Evolutionary conservation across 35 echinoderm and acorn worm genomes (phyloP).

Genomic region (Lytechinus pictus): DNA sequence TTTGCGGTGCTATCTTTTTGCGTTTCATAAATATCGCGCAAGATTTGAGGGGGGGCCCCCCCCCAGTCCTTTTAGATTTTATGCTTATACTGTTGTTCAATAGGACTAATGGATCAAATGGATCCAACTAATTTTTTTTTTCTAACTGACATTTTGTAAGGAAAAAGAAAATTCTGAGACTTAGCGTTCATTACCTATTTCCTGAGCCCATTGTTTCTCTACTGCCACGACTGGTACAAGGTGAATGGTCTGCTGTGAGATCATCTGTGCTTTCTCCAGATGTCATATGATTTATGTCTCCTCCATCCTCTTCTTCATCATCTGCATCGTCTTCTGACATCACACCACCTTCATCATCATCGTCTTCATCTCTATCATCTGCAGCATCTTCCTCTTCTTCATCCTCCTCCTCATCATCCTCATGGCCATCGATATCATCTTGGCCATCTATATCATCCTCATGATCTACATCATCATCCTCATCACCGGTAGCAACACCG

Average conservation of each 20-base stretch:
- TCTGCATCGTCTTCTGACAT: slow-evolving; percentile 34
- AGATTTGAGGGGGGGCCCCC: no score
- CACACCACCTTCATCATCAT: slow-evolving; percentile 36
- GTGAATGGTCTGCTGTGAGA: slow-evolving; percentile 43
- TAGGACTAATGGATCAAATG: no score
- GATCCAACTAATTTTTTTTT: background rate
- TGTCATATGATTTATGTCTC: slow-evolving; percentile 18
- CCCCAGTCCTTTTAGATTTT: no score
- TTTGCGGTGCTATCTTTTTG: no score
- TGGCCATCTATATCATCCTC: slow-evolving; percentile 46
- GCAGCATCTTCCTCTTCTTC: slow-evolving; percentile 22
- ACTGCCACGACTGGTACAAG: slow-evolving; percentile 42
- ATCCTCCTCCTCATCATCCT: slow-evolving; percentile 15
- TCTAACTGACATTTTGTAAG: background rate
- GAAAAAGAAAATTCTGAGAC: background rate
- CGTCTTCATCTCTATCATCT: slow-evolving; percentile 53
- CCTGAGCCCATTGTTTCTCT: slow-evolving; percentile 17
- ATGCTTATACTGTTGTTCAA: no score
- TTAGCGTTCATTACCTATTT: background rate
- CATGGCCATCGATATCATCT: slow-evolving; percentile 55
- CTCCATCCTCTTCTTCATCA: slow-evolving; percentile 62
- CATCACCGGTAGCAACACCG: slow-evolving; percentile 28
- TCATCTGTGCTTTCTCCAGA: slow-evolving; percentile 54
- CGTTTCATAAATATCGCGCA: no score
- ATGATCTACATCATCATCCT: background rate